phyloP scores from a whole-genome alignment of 2,888 invertebrate genomes.

The Busseola fusca region DNA sequence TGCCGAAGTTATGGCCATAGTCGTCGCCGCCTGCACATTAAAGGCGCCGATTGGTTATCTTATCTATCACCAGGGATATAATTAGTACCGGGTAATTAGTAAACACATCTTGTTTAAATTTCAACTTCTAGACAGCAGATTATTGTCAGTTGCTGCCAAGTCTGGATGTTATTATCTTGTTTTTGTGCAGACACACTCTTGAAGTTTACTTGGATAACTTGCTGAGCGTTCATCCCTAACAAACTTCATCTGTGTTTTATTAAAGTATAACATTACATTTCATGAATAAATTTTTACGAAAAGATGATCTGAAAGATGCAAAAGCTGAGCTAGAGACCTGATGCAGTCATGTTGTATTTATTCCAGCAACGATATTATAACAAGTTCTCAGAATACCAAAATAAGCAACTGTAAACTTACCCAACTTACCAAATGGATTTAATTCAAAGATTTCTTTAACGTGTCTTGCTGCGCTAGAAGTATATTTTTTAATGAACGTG shows the following conservation, averaged over 20 bases:
- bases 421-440: neutral
- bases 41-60: no score
- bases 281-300: neutral
- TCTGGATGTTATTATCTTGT: slow-evolving; percentile 21
- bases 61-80: no score
- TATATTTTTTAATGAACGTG: neutral
- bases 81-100: no score
- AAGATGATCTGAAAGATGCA: slow-evolving; percentile 1
- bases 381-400: neutral
- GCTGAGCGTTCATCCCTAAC: neutral
- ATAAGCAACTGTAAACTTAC: slow-evolving; percentile 1
- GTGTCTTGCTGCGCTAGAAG: neutral
- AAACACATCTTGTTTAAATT: slow-evolving; percentile 52
- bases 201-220: slow-evolving; percentile 8
- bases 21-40: no score
- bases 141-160: slow-evolving; percentile 27
- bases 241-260: neutral
- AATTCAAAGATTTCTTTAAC: neutral
- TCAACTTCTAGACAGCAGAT: slow-evolving; percentile 14
- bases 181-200: slow-evolving; percentile 10
- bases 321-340: neutral
- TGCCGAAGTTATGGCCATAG: no score
- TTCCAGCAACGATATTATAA: slow-evolving; percentile 17
- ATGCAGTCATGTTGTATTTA: slow-evolving; percentile 1
- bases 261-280: neutral